A percentile compares a stretch with the other conserved stretches of the same genome.
These are phyloP conservation scores for Elephantulus edwardii DNA, from an alignment of 2,113 vertebrate species.

Conservation along the genomic window DNA sequence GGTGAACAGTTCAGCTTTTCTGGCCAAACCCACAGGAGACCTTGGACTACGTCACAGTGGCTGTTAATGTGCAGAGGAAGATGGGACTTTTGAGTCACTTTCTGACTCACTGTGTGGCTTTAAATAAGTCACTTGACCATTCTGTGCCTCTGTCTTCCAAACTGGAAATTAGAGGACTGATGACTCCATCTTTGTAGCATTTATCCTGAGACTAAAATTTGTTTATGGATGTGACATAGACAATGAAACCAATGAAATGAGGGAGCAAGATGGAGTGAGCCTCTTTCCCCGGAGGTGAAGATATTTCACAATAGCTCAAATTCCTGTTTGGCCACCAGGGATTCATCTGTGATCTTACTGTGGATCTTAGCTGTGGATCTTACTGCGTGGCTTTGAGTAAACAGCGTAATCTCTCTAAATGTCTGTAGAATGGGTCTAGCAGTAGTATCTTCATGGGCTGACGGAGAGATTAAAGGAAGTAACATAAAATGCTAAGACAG, in stretches of 20 bases:
- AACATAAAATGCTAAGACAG: neutral
- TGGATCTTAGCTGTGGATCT: neutral
- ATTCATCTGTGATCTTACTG: neutral
- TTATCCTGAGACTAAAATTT: neutral
- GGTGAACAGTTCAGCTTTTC: neutral
- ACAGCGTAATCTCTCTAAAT: neutral
- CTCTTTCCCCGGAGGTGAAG: neutral
- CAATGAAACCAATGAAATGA: neutral
- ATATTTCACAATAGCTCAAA: neutral
- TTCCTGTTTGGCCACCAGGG: neutral
- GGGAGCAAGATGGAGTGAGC: too few relatives aligned
- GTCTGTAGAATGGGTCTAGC: neutral
- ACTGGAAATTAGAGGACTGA: neutral
- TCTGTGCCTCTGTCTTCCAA: neutral
- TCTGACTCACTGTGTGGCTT: slow-evolving; percentile 39
- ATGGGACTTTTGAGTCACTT: neutral
- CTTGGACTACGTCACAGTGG: neutral
- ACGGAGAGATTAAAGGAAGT: neutral
- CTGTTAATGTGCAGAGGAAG: slow-evolving; percentile 13
- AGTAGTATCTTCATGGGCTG: neutral
- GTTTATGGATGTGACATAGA: neutral
- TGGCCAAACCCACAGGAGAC: neutral
- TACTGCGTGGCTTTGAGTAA: neutral
- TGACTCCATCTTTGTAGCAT: neutral
- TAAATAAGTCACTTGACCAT: neutral